Evolutionary conservation across 2,888 invertebrate species (phyloP).

Genomic region (Melanchra persicariae): DNA sequence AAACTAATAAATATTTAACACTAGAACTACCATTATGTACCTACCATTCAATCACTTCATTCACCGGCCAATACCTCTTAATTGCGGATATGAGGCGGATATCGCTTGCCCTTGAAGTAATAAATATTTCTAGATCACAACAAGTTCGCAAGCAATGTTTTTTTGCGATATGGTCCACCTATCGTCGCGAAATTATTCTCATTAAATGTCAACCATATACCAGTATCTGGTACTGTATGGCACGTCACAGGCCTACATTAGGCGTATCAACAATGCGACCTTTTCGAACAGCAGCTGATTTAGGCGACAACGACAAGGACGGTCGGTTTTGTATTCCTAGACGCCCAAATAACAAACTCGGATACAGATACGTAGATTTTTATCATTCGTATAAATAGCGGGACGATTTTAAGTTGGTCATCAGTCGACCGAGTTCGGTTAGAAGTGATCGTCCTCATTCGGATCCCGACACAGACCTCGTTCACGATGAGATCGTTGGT

Average conservation of each 20-base stretch:
- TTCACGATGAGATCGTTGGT: slow-evolving; percentile 84
- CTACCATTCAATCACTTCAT: slow-evolving; percentile 22
- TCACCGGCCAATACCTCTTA: slow-evolving; percentile 48
- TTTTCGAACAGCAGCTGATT: slow-evolving; percentile 68
- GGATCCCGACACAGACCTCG: slow-evolving; percentile 81
- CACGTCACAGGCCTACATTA: slow-evolving; percentile 51
- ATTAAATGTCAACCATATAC: slow-evolving; percentile 77
- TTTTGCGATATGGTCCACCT: slow-evolving; percentile 63
- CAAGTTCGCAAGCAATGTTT: slow-evolving; percentile 58
- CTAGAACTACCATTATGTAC: slow-evolving; percentile 22
- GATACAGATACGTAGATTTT: slow-evolving; percentile 75
- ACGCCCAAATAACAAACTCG: slow-evolving; percentile 72
- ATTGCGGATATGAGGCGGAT: slow-evolving; percentile 73
- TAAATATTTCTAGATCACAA: slow-evolving; percentile 71
- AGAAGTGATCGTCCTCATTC: slow-evolving; percentile 81
- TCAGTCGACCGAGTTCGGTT: slow-evolving; percentile 79
- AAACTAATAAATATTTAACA: slow-evolving; percentile 36
- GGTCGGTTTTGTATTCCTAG: slow-evolving; percentile 70
- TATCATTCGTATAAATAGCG: slow-evolving; percentile 83
- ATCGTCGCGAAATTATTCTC: slow-evolving; percentile 55
- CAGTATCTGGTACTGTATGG: slow-evolving; percentile 58
- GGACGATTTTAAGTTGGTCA: slow-evolving; percentile 69
- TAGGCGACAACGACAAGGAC: slow-evolving; percentile 75
- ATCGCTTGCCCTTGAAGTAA: slow-evolving; percentile 70
- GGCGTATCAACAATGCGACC: slow-evolving; percentile 59